Percentiles rank a stretch among this genome's conserved stretches.
Evolutionary conservation across 2,888 invertebrate genomes (phyloP).

Genomic region (Diplazon laetatorius): DNA sequence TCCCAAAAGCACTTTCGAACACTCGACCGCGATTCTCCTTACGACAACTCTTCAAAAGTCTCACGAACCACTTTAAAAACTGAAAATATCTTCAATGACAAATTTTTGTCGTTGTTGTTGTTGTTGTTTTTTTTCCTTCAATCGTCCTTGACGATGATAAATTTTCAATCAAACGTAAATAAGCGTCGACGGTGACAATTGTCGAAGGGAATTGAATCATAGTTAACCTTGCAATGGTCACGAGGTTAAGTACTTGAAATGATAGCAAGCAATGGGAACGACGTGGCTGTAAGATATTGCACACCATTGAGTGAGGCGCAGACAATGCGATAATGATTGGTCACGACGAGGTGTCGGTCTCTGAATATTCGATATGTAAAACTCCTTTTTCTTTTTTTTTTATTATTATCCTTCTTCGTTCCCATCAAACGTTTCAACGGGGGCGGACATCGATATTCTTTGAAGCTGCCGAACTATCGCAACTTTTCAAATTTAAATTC

Average conservation of each 20-base stretch:
- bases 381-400: background rate
- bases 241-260: constrained; percentile 23
- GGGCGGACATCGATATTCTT: background rate
- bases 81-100: no score
- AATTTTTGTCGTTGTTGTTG: no score
- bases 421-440: background rate
- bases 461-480: constrained; percentile 4
- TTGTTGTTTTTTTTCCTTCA: no score
- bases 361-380: constrained; percentile 8
- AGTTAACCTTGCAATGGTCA: background rate
- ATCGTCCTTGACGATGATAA: no score
- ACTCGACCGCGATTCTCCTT: no score
- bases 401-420: background rate
- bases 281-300: constrained; percentile 1
- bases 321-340: constrained; percentile 5
- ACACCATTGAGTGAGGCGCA: background rate
- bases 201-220: background rate
- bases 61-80: no score
- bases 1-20: no score
- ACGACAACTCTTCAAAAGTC: no score
- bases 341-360: constrained; percentile 16
- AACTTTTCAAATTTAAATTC: no score
- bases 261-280: constrained; percentile 9
- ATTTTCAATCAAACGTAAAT: no score
- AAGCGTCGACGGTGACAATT: background rate